Base-by-base conservation (phyloP, 2,888 invertebrate species). In the Drosophila leonis region DNA sequence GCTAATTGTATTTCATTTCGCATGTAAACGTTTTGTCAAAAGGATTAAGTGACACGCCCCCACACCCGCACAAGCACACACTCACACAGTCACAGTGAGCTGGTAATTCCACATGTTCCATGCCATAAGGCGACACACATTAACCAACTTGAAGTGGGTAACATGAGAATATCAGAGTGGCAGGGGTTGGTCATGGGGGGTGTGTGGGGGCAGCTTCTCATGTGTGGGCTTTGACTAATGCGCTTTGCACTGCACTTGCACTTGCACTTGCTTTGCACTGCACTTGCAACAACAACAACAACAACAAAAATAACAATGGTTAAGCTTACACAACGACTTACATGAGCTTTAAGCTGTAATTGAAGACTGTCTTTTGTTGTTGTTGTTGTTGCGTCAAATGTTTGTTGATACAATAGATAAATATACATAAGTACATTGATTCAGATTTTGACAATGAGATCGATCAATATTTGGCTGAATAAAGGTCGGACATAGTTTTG, bases 21-120 rank as follows among this genome's bases (percentile, higher is more conserved):
- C 73, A 77, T 75, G 82, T 75, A 85, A 83, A 82, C 89, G 87
- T 87, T 89, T 90, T 89, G 90, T 85, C 87, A 82, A 90, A 80
- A 84, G 88, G 88, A 89, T 89, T 89, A 89, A 70, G 63, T 73
- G 64, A 69, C 77, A 76, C 68, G 56, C 65, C 65, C 37, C 64
- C 62, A 44, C 24, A 35, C 35, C 13, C 37, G 4, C 51, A 12
- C 64, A 33, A 27, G 10, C 63, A 1, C 48, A 15, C 51, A 27
- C 42, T n/a, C 59, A 20, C 49, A 35, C 41, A 55, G 62, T 33
- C 51, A 51, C 61, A 66, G 65, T 70, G 80, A 80, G 72, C 78
- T 78, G 48, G 65, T 88, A 85, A 88, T 83, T 73, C 84, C 78
- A 71, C 79, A 83, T 89, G 89, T 79, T 83, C 65, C 72, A 65